phyloP scores from a whole-genome alignment of 2,797 vertebrate genomes.

The Prunella strophiata region DNA sequence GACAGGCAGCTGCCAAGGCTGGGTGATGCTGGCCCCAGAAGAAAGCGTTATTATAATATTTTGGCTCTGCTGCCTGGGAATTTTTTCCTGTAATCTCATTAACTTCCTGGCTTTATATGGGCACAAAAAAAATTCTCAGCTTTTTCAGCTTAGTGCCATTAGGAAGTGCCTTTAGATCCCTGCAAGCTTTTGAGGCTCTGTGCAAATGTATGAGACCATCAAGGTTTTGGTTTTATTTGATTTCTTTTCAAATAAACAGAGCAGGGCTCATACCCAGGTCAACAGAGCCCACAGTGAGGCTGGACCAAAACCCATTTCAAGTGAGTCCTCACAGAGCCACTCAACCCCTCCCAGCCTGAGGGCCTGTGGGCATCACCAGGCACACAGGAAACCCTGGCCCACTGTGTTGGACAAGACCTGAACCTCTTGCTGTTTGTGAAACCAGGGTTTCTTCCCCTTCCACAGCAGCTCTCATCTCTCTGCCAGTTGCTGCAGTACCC shows the following conservation, averaged over 20 bases:
- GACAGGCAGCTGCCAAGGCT: neutral
- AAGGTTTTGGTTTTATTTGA: neutral
- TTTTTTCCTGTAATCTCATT: slow-evolving; percentile 63
- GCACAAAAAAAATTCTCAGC: slow-evolving; percentile 45
- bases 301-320: neutral
- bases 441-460: neutral
- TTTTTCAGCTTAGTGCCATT: slow-evolving; percentile 36
- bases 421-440: neutral
- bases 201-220: neutral
- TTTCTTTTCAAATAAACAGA: neutral
- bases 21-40: slow-evolving; percentile 63
- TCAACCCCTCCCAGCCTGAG: neutral
- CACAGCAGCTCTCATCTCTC: rapidly evolving
- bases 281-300: neutral
- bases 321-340: rapidly evolving
- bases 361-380: rapidly evolving
- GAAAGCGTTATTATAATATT: slow-evolving; percentile 60
- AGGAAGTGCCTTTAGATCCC: slow-evolving; percentile 26
- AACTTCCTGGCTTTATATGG: slow-evolving; percentile 66
- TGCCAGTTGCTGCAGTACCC: neutral
- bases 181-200: neutral
- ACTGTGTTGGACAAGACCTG: neutral
- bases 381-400: neutral
- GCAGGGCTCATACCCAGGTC: neutral
- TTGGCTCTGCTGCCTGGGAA: slow-evolving; percentile 54